A percentile compares a stretch with the other conserved stretches of the same genome.
Evolutionary conservation across 1,140 invertebrate genomes (phyloP).

Genomic region (Pantala flavescens): DNA sequence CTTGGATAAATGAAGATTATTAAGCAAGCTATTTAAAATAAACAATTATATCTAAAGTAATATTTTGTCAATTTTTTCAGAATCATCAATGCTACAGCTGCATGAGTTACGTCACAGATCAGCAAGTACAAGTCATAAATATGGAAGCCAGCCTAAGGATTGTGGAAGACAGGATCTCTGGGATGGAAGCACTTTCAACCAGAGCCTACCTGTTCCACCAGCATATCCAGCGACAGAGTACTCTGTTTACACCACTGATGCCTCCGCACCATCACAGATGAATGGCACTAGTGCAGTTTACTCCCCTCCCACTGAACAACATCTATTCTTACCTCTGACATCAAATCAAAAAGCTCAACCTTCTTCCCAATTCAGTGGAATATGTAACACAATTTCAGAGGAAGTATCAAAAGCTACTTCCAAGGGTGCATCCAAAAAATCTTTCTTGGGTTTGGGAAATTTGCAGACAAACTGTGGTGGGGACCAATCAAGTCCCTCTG

Average conservation of each 20-base stretch:
- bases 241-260: conserved; percentile 24
- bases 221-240: conserved; percentile 28
- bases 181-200: conserved; percentile 12
- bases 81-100: conserved; percentile 6
- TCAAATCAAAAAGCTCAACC: background rate
- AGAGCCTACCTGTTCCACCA: conserved; percentile 25
- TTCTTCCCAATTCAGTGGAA: background rate
- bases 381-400: conserved; percentile 10
- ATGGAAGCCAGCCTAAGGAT: conserved; percentile 26
- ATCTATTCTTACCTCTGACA: background rate
- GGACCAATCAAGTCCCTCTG: conserved; percentile 12
- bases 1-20: no score
- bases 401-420: conserved; percentile 7
- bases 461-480: background rate
- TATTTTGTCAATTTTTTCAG: no score
- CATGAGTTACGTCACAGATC: conserved; percentile 8
- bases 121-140: conserved; percentile 21
- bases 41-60: no score
- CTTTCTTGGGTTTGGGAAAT: background rate
- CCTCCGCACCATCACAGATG: background rate
- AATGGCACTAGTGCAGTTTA: background rate
- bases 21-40: no score
- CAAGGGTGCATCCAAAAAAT: background rate
- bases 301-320: background rate
- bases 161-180: conserved; percentile 14